Evolutionary conservation across 2,888 invertebrate species (phyloP).

Genomic region (Caenorhabditis drosophilae): DNA sequence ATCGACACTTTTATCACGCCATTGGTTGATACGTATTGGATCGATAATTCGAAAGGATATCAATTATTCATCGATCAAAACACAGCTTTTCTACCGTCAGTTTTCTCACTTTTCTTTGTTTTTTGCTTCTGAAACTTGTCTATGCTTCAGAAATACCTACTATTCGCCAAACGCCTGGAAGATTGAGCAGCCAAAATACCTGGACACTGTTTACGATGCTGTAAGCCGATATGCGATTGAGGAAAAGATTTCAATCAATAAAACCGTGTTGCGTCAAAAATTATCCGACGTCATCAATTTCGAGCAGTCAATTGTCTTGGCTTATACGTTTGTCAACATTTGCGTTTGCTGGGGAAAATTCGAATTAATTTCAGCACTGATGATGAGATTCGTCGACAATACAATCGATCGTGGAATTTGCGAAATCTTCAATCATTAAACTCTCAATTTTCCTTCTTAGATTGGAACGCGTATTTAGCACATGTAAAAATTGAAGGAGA

Average conservation of each 20-base stretch:
- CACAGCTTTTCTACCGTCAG: constrained; percentile 26
- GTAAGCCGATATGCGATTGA: constrained; percentile 20
- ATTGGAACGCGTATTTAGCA: constrained; percentile 33
- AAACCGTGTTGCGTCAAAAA: not conserved
- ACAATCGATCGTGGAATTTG: constrained; percentile 33
- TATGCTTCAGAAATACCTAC: constrained; percentile 39
- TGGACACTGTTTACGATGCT: constrained; percentile 12
- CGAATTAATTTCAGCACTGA: too few relatives aligned
- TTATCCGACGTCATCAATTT: constrained; percentile 28
- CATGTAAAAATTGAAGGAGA: too few relatives aligned
- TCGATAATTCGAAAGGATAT: constrained; percentile 40
- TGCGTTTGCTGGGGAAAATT: too few relatives aligned
- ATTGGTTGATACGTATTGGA: constrained; percentile 49
- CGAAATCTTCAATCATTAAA: constrained; percentile 11
- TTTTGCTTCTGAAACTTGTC: constrained; percentile 1
- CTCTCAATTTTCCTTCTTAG: constrained; percentile 25
- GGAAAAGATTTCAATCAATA: constrained; percentile 2
- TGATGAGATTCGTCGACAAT: constrained; percentile 33
- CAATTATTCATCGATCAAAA: constrained; percentile 49
- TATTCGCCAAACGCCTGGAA: constrained; percentile 43
- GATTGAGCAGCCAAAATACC: constrained; percentile 30
- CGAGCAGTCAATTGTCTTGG: constrained; percentile 35
- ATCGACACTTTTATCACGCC: constrained; percentile 47
- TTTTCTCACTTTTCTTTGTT: constrained; percentile 4
- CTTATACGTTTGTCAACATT: too few relatives aligned